Conservation (phyloP, 23 tunicate species). For the Phallusia fumigata region DNA sequence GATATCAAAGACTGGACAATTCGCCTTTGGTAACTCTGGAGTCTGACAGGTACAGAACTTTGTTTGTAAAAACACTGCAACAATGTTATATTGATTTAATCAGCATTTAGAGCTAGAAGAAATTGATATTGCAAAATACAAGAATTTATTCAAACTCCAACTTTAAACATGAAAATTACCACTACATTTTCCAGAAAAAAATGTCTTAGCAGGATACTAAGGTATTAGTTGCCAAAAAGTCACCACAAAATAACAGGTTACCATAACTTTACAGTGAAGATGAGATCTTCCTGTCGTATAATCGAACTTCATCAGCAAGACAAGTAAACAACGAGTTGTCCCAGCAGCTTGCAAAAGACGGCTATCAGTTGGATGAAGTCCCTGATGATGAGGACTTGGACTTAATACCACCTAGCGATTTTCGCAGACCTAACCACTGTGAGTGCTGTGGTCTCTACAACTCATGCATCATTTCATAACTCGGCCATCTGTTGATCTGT, state of each 20-base stretch:
- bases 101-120: no score
- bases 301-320: slow-evolving; percentile 35
- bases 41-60: slow-evolving; percentile 81
- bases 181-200: no score
- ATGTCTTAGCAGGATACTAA: no score
- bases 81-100: no score
- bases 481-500: no score
- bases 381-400: slow-evolving; percentile 91
- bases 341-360: slow-evolving; percentile 81
- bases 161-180: no score
- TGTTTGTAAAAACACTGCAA: no score
- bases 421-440: slow-evolving; percentile 57
- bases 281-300: slow-evolving; percentile 66
- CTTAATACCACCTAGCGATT: slow-evolving; percentile 87
- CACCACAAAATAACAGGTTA: no score
- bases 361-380: slow-evolving; percentile 80
- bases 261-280: slow-evolving; percentile 50
- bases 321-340: slow-evolving; percentile 81
- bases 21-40: slow-evolving; percentile 70
- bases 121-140: no score
- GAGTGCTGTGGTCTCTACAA: slow-evolving; percentile 76
- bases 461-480: slow-evolving; percentile 2
- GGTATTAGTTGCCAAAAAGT: no score
- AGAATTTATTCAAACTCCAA: no score
- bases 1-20: slow-evolving; percentile 72